Conservation (phyloP, 2,888 invertebrate species). For the Tanypteryx hageni region DNA sequence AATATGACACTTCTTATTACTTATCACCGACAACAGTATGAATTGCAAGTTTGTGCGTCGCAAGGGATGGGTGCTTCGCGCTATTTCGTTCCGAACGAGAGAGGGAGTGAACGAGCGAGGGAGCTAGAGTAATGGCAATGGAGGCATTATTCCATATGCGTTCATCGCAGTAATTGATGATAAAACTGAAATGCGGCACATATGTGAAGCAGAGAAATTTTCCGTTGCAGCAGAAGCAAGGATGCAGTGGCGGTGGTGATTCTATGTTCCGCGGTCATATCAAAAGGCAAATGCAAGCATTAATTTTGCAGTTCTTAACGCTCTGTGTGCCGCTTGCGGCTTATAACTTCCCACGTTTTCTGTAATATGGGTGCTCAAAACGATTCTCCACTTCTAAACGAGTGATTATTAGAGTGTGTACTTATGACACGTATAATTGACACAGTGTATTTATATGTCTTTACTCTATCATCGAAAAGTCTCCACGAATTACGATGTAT, state of each 20-base stretch:
- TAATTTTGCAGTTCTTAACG: conserved; percentile 21
- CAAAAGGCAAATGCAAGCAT: not conserved
- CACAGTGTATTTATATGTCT: not conserved
- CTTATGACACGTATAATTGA: not conserved
- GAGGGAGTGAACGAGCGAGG: not conserved
- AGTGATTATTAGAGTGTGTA: not conserved
- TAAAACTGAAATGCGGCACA: conserved; percentile 25
- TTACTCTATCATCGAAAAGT: not conserved
- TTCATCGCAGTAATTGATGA: conserved; percentile 12
- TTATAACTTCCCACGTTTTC: not conserved
- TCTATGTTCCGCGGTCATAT: not conserved
- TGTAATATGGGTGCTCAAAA: not conserved
- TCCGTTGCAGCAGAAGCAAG: not conserved
- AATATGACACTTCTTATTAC: not conserved
- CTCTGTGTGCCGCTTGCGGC: not conserved
- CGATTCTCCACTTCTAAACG: not conserved
- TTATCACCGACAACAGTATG: not conserved
- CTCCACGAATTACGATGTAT: too few relatives aligned
- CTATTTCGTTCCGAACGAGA: not conserved
- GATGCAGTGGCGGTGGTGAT: not conserved
- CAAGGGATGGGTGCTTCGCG: not conserved
- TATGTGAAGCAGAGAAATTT: conserved; percentile 7
- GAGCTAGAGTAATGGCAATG: not conserved
- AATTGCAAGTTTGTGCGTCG: not conserved
- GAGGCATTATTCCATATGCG: not conserved